Evolutionary conservation across 2,797 vertebrate species (phyloP).

Genomic region (Xenops minutus): DNA sequence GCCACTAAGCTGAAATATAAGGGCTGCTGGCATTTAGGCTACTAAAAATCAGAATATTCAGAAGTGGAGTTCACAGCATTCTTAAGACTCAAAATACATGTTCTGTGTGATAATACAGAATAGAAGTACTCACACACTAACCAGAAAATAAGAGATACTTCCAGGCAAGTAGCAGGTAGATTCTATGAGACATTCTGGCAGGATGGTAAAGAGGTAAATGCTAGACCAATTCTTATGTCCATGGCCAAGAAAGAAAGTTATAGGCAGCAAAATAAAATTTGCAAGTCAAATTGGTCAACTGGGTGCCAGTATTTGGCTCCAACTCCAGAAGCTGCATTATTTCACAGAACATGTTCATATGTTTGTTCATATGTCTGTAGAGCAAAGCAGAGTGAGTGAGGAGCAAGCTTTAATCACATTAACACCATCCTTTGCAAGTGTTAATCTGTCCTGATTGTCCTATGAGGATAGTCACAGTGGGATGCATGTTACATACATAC

Average conservation of each 20-base stretch:
- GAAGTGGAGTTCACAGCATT: neutral
- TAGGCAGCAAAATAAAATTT: neutral
- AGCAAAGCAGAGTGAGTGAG: neutral
- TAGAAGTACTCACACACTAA: neutral
- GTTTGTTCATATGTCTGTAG: neutral
- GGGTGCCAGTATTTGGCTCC: fast-evolving
- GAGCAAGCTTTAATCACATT: neutral
- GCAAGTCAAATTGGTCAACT: neutral
- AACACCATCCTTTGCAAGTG: neutral
- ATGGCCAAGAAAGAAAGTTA: neutral
- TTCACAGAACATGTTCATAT: neutral
- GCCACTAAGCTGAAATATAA: neutral
- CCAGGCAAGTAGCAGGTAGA: neutral
- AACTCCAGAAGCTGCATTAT: neutral
- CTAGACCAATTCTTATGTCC: neutral
- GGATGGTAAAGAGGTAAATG: neutral
- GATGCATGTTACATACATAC: neutral
- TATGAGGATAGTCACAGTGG: neutral
- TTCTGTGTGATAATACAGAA: neutral
- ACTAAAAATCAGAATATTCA: neutral
- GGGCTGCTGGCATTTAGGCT: neutral
- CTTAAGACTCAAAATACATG: neutral
- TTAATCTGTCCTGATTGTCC: neutral
- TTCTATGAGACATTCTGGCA: neutral
- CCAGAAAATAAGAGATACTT: neutral